Evolutionary conservation across 2,113 vertebrate genomes (phyloP).

Genomic region (Thryonomys swinderianus): DNA sequence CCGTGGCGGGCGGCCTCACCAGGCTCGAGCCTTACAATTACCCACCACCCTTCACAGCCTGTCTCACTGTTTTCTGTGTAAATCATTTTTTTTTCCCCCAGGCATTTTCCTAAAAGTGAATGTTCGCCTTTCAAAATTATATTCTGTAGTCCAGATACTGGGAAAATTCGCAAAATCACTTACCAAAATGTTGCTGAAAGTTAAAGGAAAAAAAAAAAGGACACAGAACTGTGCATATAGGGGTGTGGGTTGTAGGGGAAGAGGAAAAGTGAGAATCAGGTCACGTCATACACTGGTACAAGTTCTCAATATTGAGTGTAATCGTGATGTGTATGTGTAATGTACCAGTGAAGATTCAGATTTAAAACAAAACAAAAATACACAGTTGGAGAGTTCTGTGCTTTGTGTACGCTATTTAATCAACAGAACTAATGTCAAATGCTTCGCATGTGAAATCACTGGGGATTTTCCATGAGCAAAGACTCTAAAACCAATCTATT

Average conservation of each 20-base stretch:
- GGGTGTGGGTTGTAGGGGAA: too few species aligned
- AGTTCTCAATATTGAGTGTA: too few species aligned
- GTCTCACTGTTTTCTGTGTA: too few species aligned
- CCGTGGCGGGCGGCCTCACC: neutral
- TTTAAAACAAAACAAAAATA: too few species aligned
- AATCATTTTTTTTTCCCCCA: too few species aligned
- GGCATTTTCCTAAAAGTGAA: too few species aligned
- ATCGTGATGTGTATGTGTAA: too few species aligned
- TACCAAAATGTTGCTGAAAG: conserved; percentile 35
- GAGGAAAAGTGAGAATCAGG: too few species aligned
- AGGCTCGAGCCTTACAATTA: conserved; percentile 7
- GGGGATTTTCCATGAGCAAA: conserved; percentile 55
- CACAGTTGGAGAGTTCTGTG: conserved; percentile 32
- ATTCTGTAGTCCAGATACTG: conserved; percentile 2
- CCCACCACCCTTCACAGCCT: neutral
- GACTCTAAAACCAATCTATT: conserved; percentile 60
- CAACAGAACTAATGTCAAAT: conserved; percentile 66
- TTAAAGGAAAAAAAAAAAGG: too few species aligned
- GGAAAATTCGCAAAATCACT: neutral
- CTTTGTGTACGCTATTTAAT: conserved; percentile 54
- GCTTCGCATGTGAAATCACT: conserved; percentile 51
- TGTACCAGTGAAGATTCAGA: too few species aligned
- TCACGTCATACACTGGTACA: too few species aligned
- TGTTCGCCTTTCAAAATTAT: neutral
- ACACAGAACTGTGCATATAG: too few species aligned